A percentile compares a stretch with the other conserved stretches of the same genome.
phyloP scores from a whole-genome alignment of 1,140 invertebrate genomes.

The Microplitis mediator region DNA sequence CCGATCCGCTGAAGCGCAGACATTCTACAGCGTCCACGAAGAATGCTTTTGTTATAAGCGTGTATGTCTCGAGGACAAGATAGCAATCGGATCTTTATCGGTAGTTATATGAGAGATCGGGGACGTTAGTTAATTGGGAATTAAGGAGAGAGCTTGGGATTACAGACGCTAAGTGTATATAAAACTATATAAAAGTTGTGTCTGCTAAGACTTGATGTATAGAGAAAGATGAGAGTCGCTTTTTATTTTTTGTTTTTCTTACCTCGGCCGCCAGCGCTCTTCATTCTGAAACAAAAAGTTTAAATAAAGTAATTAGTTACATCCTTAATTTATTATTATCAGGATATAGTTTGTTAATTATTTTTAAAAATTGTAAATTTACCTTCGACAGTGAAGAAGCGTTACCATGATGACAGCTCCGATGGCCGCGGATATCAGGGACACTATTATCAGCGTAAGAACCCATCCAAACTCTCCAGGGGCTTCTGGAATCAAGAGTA shows the following conservation, averaged over 20 bases:
- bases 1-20: no score
- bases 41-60: background rate
- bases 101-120: conserved; percentile 25
- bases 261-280: conserved; percentile 57
- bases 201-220: background rate
- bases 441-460: conserved; percentile 63
- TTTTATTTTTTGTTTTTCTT: conserved; percentile 28
- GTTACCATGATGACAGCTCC: conserved; percentile 66
- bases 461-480: conserved; percentile 63
- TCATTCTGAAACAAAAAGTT: conserved; percentile 54
- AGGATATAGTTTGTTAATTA: background rate
- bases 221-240: background rate
- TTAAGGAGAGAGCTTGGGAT: conserved; percentile 8
- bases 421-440: conserved; percentile 62
- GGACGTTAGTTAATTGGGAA: conserved; percentile 27
- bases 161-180: background rate
- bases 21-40: background rate
- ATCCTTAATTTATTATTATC: background rate
- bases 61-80: conserved; percentile 13
- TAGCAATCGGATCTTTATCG: conserved; percentile 28
- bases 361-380: conserved; percentile 35
- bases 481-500: conserved; percentile 46
- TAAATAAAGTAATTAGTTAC: conserved; percentile 5
- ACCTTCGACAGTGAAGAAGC: conserved; percentile 64
- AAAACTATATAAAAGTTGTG: background rate